phyloP scores from a whole-genome alignment of 1,140 invertebrate genomes.

The Philaenus spumarius region DNA sequence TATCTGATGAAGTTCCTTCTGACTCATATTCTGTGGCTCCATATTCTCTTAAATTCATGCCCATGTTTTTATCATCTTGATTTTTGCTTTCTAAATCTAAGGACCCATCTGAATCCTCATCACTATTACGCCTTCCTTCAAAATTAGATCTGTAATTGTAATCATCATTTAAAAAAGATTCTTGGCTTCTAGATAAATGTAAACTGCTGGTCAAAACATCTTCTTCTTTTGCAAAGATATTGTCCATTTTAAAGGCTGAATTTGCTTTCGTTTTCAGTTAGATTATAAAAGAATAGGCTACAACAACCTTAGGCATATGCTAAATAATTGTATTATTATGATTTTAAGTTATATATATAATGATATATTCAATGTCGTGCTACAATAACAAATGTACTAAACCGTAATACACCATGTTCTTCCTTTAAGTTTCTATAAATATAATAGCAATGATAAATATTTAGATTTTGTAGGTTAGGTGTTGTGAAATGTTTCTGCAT shows the following conservation, averaged over 20 bases:
- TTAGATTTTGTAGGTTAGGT: too few relatives aligned
- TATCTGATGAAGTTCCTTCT: not conserved
- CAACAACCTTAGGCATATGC: too few relatives aligned
- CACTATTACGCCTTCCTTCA: conserved; percentile 1
- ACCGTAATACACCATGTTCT: too few relatives aligned
- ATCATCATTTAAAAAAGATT: not conserved
- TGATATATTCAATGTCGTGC: too few relatives aligned
- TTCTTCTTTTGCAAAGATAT: conserved; percentile 5
- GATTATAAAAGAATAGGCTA: too few relatives aligned
- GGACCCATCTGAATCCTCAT: conserved; percentile 4
- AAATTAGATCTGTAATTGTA: conserved; percentile 9
- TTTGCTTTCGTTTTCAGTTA: too few relatives aligned
- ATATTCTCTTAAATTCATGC: not conserved
- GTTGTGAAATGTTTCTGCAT: too few relatives aligned
- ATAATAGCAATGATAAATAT: too few relatives aligned
- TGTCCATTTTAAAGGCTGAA: conserved; percentile 2
- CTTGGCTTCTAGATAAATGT: not conserved
- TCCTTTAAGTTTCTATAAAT: too few relatives aligned
- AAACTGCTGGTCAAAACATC: conserved; percentile 13
- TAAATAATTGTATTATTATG: too few relatives aligned
- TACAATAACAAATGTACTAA: too few relatives aligned
- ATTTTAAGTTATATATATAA: too few relatives aligned
- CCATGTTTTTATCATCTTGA: not conserved
- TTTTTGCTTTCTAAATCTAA: not conserved
- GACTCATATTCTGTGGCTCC: not conserved